These are phyloP conservation scores for Mnemiopsis leidyi DNA, from an alignment of 37 sponge, comb jelly and placozoan species.

Conservation along the genomic window DNA sequence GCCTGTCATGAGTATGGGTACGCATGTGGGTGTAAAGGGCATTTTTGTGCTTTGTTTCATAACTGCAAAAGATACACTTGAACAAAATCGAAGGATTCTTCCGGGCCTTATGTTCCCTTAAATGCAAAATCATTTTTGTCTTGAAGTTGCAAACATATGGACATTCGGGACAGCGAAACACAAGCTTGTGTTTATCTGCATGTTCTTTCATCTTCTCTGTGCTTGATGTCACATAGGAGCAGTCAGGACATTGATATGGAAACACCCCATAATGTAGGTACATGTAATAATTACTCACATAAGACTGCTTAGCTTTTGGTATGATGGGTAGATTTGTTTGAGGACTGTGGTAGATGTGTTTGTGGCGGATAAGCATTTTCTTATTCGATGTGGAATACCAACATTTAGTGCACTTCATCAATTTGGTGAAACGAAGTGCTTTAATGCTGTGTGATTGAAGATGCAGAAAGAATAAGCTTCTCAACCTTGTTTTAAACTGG, in stretches of 20 bases:
- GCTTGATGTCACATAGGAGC: background rate
- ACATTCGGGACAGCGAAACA: background rate
- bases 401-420: background rate
- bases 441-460: background rate
- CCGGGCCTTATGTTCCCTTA: background rate
- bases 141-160: background rate
- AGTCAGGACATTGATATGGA: background rate
- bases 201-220: background rate
- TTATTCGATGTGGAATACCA: background rate
- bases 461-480: background rate
- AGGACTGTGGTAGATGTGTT: background rate
- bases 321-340: background rate
- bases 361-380: background rate
- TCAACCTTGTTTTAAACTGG: background rate
- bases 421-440: background rate
- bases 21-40: conserved; percentile 59
- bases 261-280: conserved; percentile 2
- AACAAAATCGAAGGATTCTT: background rate
- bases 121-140: background rate
- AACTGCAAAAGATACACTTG: background rate
- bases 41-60: conserved; percentile 24
- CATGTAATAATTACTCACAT: background rate
- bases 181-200: background rate
- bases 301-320: background rate
- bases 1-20: conserved; percentile 31